Evolutionary conservation across 2,797 vertebrate genomes (phyloP).

Genomic region (Sorex maritimensis): DNA sequence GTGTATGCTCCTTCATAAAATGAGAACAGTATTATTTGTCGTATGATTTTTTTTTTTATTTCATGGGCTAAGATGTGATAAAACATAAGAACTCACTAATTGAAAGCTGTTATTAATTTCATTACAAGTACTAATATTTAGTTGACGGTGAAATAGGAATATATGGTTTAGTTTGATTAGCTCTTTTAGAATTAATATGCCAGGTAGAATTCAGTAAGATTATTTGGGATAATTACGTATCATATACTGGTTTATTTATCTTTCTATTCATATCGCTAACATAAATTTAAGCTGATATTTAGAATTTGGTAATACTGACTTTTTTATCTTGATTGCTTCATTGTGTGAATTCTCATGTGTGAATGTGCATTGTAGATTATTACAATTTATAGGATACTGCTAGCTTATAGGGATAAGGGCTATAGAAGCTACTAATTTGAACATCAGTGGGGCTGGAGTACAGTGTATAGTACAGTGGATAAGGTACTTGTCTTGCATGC

Average conservation of each 20-base stretch:
- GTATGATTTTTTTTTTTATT: conserved; percentile 35
- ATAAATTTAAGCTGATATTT: conserved; percentile 16
- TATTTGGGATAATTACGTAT: background rate
- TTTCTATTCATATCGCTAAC: conserved; percentile 35
- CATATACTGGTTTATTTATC: too few relatives aligned
- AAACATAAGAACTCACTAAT: background rate
- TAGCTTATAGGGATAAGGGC: background rate
- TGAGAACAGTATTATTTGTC: background rate
- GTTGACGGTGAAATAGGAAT: conserved; percentile 14
- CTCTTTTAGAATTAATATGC: conserved; percentile 11
- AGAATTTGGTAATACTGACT: background rate
- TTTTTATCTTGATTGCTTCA: conserved; percentile 35
- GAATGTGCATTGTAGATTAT: background rate
- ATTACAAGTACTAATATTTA: conserved; percentile 53
- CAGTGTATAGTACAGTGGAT: too few relatives aligned
- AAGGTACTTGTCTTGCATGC: too few relatives aligned
- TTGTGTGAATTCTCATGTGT: background rate
- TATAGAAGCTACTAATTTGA: too few relatives aligned
- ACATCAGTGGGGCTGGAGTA: too few relatives aligned
- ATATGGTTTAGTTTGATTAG: conserved; percentile 2
- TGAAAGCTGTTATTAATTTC: background rate
- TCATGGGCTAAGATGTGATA: conserved; percentile 32
- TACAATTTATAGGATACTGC: background rate
- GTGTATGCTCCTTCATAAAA: conserved; percentile 39
- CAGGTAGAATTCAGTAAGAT: conserved; percentile 35